Conservation (phyloP, 2,888 invertebrate genomes). For the Amiota communis region DNA sequence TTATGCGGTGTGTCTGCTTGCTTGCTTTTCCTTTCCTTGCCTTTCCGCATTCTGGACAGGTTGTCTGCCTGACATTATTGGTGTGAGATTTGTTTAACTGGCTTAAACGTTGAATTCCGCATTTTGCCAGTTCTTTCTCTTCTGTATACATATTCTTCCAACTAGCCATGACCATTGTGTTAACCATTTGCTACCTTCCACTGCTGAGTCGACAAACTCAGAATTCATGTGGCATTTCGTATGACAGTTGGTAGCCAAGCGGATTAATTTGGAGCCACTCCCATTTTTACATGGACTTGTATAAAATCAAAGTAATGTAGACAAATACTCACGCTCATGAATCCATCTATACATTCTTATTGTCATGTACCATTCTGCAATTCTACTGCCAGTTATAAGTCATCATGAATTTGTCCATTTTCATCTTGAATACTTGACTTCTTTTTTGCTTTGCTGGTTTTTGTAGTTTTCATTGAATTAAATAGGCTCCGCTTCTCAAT, state of each 20-base stretch:
- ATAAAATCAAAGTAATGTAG: too few relatives aligned
- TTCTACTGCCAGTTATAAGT: not conserved
- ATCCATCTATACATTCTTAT: not conserved
- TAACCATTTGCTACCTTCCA: too few relatives aligned
- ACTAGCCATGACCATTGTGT: too few relatives aligned
- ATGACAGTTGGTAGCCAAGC: too few relatives aligned
- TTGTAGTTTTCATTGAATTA: not conserved
- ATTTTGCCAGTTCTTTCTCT: not conserved
- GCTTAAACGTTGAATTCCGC: slow-evolving; percentile 6
- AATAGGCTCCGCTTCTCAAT: not conserved
- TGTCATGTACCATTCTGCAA: not conserved
- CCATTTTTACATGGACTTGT: too few relatives aligned
- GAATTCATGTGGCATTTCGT: too few relatives aligned
- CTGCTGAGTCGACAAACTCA: not conserved
- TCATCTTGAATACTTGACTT: not conserved
- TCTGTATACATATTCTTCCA: not conserved
- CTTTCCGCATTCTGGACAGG: not conserved
- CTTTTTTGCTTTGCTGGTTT: too few relatives aligned
- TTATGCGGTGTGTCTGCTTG: not conserved
- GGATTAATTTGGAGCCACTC: too few relatives aligned
- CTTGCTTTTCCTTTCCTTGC: not conserved
- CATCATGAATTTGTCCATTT: too few relatives aligned
- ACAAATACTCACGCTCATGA: too few relatives aligned
- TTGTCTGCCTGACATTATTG: not conserved
- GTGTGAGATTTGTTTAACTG: not conserved